phyloP scores from a whole-genome alignment of 2,113 vertebrate genomes.

The Neolamprologus sp. region DNA sequence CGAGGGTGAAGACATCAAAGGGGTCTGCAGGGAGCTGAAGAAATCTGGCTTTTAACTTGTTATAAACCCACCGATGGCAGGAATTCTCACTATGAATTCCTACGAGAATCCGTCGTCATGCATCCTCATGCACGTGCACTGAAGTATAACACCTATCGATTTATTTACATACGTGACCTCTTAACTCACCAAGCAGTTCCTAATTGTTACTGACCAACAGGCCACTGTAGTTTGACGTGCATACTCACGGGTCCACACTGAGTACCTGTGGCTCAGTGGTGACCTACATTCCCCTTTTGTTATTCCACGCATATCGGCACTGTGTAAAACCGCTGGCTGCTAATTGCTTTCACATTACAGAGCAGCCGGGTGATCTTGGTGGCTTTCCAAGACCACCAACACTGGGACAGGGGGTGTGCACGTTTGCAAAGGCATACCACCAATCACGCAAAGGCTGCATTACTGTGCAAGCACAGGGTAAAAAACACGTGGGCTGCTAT shows the following conservation, averaged over 20 bases:
- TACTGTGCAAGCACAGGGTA: background rate
- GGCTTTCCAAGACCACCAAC: constrained; percentile 85
- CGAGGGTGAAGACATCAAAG: constrained; percentile 44
- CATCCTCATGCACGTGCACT: background rate
- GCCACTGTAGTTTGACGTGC: background rate
- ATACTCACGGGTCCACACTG: background rate
- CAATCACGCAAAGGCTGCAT: constrained; percentile 13
- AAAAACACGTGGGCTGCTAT: background rate
- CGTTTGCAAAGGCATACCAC: constrained; percentile 34
- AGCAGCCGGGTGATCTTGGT: constrained; percentile 78
- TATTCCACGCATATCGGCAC: constrained; percentile 63
- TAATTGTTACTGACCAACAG: background rate
- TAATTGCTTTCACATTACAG: constrained; percentile 89
- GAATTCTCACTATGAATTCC: background rate
- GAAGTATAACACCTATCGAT: background rate
- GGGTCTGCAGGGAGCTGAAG: constrained; percentile 6
- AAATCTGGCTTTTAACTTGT: constrained; percentile 40
- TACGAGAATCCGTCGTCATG: background rate
- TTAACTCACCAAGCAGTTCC: background rate
- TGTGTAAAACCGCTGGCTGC: constrained; percentile 71
- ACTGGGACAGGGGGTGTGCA: constrained; percentile 54
- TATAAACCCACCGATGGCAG: background rate
- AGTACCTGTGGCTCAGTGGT: constrained; percentile 31
- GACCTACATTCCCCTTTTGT: constrained; percentile 59
- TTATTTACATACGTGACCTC: background rate